Evolutionary conservation across 30 jellyfish, hydroid and myxozoan genomes (phyloP).

Genomic region (Turritopsis rubra): DNA sequence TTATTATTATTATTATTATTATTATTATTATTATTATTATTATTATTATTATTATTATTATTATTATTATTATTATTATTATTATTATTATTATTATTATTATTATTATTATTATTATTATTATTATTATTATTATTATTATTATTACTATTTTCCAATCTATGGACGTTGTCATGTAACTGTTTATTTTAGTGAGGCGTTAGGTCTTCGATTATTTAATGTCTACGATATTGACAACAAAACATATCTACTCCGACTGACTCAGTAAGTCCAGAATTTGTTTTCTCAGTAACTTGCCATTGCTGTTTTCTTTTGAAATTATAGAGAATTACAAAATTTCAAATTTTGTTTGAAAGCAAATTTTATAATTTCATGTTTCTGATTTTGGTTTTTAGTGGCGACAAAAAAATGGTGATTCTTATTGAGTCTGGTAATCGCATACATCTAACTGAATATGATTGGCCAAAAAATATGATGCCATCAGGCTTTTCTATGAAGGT

Average conservation of each 20-base stretch:
- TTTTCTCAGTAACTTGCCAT: too few relatives aligned
- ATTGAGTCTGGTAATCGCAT: constrained; percentile 92
- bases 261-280: constrained; percentile 77
- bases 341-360: not conserved
- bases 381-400: too few relatives aligned
- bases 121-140: too few relatives aligned
- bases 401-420: constrained; percentile 58
- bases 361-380: too few relatives aligned
- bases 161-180: too few relatives aligned
- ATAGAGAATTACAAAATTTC: not conserved
- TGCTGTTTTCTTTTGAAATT: not conserved
- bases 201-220: constrained; percentile 81
- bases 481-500: constrained; percentile 99
- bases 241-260: constrained; percentile 69
- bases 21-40: too few relatives aligned
- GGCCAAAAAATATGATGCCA: constrained; percentile 99
- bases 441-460: constrained; percentile 86
- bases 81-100: too few relatives aligned
- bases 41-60: too few relatives aligned
- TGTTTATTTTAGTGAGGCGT: constrained; percentile 55
- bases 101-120: too few relatives aligned
- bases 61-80: too few relatives aligned
- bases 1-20: too few relatives aligned
- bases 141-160: too few relatives aligned
- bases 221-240: constrained; percentile 89